Evolutionary conservation across 2,797 vertebrate species (phyloP).

Genomic region (Micromesistius poutassou): DNA sequence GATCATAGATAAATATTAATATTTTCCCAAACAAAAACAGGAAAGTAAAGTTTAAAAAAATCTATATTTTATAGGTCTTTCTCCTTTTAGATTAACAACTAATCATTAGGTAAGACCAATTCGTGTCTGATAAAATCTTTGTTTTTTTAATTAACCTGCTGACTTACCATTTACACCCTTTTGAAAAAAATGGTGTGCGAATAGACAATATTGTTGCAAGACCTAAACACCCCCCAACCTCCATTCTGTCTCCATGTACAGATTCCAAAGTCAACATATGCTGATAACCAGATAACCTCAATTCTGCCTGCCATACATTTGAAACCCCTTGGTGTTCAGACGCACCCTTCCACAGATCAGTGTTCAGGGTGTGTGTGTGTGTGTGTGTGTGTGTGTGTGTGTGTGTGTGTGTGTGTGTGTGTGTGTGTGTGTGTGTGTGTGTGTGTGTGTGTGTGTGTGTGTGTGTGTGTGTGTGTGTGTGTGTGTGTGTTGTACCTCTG

Average conservation of each 20-base stretch:
- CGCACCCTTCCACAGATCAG: too few relatives aligned
- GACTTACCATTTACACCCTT: not conserved
- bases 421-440: too few relatives aligned
- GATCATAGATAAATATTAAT: not conserved
- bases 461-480: slow-evolving; percentile 1
- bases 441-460: too few relatives aligned
- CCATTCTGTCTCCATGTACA: not conserved
- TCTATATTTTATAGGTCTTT: not conserved
- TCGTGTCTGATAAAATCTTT: not conserved
- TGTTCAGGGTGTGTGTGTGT: too few relatives aligned
- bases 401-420: too few relatives aligned
- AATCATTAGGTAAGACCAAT: not conserved
- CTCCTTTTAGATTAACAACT: not conserved
- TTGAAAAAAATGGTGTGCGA: not conserved
- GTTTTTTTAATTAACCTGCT: not conserved
- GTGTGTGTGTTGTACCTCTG: slow-evolving; percentile 1
- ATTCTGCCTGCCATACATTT: not conserved
- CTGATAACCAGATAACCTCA: not conserved
- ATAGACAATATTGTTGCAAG: not conserved
- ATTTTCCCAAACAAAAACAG: not conserved
- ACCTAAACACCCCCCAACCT: not conserved
- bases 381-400: not conserved
- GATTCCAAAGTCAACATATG: not conserved
- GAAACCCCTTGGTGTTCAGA: not conserved
- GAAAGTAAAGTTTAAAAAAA: not conserved